Evolutionary conservation across 2,888 invertebrate species (phyloP), one percentile per base, ranked within the genome.

Genomic region (Eristalis intricaria): DNA sequence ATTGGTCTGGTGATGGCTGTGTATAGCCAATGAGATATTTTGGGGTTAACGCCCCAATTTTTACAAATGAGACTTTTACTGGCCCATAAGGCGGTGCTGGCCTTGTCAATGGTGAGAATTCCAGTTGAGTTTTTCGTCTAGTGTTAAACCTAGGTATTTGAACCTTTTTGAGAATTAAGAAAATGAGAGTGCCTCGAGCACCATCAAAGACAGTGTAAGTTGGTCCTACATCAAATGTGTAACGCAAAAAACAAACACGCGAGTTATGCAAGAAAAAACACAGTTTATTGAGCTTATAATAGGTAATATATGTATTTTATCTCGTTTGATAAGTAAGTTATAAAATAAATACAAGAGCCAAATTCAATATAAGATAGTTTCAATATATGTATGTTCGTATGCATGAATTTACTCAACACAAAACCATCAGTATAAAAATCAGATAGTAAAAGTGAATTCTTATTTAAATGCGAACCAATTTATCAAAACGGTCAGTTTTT

Each of bases 261-360:
- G 19, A 19, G 19, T 19, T 7, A 19, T 50, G 50, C 19, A 50
- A 50, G 50, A 50, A 50, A 13, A 50, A 50, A 50, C 50, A 19
- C 50, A 50, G n/a, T 50, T 50, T 50, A 50, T 50, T 19, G 50
- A 50, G 50, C 19, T 50, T 50, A 50, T 50, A 50, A 50, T 50
- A 50, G 50, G 19, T 50, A 50, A 50, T 50, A 50, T 43, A 50
- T 50, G 50, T 50, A 50, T 50, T 50, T 50, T 50, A 50, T 19
- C 50, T 50, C 50, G 50, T 50, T 50, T 50, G 50, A 50, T 50
- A 50, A 50, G 50, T 50, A 50, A 50, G 50, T 50, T 50, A 35
- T 35, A 65, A 64, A 64, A 74, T 64, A 64, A 56, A 64, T 64
- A 74, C 63, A 64, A 64, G 50, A 63, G 32, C 32, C 32, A 64